phyloP scores from a whole-genome alignment of 2,888 invertebrate genomes.

The Nomada ruficornis region DNA sequence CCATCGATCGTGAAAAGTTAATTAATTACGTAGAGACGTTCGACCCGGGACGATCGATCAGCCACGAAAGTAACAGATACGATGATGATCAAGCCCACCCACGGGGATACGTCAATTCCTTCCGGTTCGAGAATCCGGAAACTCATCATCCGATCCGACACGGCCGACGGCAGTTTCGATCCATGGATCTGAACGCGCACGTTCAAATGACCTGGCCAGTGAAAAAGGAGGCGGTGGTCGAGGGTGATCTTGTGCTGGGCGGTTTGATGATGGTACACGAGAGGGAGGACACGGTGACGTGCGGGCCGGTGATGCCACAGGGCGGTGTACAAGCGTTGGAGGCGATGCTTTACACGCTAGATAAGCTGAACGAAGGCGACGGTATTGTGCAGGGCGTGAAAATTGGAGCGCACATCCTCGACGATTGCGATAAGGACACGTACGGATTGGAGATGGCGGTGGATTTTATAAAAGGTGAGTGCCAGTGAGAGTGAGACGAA shows the following conservation, averaged over 20 bases:
- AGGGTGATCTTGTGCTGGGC: slow-evolving; percentile 94
- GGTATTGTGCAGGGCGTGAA: slow-evolving; percentile 89
- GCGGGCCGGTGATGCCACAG: slow-evolving; percentile 96
- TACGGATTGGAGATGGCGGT: slow-evolving; percentile 96
- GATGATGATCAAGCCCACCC: neutral
- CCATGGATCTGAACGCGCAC: slow-evolving; percentile 71
- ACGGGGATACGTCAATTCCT: neutral
- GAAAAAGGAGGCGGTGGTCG: slow-evolving; percentile 93
- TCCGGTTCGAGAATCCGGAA: slow-evolving; percentile 73
- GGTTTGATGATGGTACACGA: slow-evolving; percentile 98
- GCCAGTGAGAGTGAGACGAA: neutral
- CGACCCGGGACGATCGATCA: neutral
- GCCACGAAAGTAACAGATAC: neutral
- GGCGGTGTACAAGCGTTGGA: slow-evolving; percentile 94
- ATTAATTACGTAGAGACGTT: neutral
- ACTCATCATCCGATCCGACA: slow-evolving; percentile 79
- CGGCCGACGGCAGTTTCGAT: slow-evolving; percentile 75
- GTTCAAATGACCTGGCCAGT: slow-evolving; percentile 89
- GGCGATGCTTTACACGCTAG: slow-evolving; percentile 94
- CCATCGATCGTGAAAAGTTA: neutral
- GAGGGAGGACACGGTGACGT: slow-evolving; percentile 92
- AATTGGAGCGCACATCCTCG: slow-evolving; percentile 93
- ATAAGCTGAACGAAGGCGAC: slow-evolving; percentile 87
- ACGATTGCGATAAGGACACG: slow-evolving; percentile 96
- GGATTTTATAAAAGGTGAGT: slow-evolving; percentile 95